These are phyloP conservation scores for Myotis findleyi DNA, from an alignment of 2,797 vertebrate species.

Conservation along the genomic window DNA sequence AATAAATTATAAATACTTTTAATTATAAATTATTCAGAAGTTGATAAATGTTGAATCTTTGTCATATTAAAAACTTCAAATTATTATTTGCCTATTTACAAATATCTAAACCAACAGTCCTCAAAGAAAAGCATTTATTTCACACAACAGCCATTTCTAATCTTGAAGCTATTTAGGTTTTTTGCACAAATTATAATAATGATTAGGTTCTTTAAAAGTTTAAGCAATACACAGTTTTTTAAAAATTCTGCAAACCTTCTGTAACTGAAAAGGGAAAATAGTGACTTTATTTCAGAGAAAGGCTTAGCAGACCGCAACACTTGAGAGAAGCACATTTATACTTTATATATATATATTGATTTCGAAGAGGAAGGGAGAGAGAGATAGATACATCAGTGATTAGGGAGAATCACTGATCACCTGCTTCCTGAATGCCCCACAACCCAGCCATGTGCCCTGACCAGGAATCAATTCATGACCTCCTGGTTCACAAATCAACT, in stretches of 20 bases:
- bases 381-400: too few species aligned
- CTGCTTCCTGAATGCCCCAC: too few species aligned
- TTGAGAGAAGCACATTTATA: background rate
- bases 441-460: too few species aligned
- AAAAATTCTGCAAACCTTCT: background rate
- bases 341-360: background rate
- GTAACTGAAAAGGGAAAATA: background rate
- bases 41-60: background rate
- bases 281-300: background rate
- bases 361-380: too few species aligned
- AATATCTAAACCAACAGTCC: background rate
- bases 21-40: background rate
- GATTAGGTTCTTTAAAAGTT: conserved; percentile 15
- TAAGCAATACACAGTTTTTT: background rate
- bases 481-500: too few species aligned
- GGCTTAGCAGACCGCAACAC: background rate
- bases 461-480: too few species aligned
- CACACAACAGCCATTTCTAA: background rate
- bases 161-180: background rate
- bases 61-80: background rate
- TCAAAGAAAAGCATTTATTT: background rate
- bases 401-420: too few species aligned
- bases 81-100: background rate
- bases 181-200: background rate
- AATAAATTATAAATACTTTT: background rate